phyloP scores from a whole-genome alignment of 2,888 invertebrate species.

The Oscheius sp. region DNA sequence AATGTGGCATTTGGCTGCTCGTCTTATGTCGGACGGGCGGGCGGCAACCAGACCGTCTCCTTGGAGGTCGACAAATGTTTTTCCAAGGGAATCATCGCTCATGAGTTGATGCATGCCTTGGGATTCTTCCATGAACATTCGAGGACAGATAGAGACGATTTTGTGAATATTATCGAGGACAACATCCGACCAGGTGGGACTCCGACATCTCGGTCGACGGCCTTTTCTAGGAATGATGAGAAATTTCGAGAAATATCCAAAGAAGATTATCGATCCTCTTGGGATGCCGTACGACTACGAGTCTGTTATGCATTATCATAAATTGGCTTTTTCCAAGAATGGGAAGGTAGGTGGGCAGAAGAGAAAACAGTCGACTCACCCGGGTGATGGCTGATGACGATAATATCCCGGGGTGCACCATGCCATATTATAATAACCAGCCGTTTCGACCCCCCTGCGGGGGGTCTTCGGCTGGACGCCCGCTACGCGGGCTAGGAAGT shows the following conservation, averaged over 20 bases:
- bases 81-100: conserved; percentile 79
- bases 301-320: conserved; percentile 82
- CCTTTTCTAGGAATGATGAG: conserved; percentile 74
- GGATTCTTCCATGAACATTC: conserved; percentile 89
- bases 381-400: not conserved
- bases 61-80: conserved; percentile 76
- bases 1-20: conserved; percentile 80
- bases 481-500: no score
- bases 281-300: conserved; percentile 83
- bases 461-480: no score
- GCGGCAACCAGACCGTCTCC: conserved; percentile 83
- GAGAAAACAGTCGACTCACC: not conserved
- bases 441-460: no score
- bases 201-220: not conserved
- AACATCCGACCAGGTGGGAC: conserved; percentile 80
- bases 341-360: conserved; percentile 62
- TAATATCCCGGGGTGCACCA: no score
- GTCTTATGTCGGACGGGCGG: conserved; percentile 83
- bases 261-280: conserved; percentile 74
- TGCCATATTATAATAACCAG: no score
- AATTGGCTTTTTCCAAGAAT: conserved; percentile 76
- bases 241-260: conserved; percentile 76
- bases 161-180: conserved; percentile 82
- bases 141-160: conserved; percentile 83
- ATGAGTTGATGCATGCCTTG: conserved; percentile 83